Conservation (phyloP, 2,797 vertebrate species). For the Carduelis carduelis region DNA sequence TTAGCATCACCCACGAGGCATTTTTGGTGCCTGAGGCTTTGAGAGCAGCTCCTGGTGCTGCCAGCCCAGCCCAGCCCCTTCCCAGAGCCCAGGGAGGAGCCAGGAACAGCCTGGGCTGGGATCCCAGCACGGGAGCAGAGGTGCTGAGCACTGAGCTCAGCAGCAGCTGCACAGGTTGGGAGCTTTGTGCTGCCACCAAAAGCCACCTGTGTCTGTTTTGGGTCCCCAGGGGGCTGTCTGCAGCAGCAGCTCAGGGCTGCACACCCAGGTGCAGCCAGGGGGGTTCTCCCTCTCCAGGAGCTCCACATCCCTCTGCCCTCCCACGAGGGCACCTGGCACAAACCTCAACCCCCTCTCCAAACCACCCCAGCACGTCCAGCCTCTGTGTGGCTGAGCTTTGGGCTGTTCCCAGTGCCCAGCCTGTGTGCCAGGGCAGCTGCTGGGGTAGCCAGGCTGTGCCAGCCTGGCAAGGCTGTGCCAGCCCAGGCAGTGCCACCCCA, state of each 20-base stretch:
- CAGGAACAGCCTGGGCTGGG: background rate
- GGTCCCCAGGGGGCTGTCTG: background rate
- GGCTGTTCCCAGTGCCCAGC: slow-evolving; percentile 13
- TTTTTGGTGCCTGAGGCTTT: background rate
- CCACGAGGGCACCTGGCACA: background rate
- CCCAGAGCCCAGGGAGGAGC: accelerated
- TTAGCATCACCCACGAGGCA: accelerated
- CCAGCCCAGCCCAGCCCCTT: background rate
- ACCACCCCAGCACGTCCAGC: background rate
- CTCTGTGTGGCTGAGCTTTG: background rate
- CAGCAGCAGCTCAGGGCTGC: background rate
- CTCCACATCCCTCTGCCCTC: background rate
- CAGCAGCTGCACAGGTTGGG: background rate
- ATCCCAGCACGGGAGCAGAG: background rate
- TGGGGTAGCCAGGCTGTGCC: background rate
- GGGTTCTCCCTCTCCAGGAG: background rate
- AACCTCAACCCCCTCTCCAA: background rate
- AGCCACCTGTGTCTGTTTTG: accelerated
- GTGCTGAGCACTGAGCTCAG: background rate
- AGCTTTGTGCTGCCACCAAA: background rate
- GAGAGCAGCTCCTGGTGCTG: background rate
- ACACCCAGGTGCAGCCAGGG: background rate
- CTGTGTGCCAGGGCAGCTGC: slow-evolving; percentile 64
- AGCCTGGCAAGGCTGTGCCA: too few relatives aligned
- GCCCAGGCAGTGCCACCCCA: slow-evolving; percentile 33